phyloP scores from a whole-genome alignment of 2,797 vertebrate genomes.

The Chanos chanos region DNA sequence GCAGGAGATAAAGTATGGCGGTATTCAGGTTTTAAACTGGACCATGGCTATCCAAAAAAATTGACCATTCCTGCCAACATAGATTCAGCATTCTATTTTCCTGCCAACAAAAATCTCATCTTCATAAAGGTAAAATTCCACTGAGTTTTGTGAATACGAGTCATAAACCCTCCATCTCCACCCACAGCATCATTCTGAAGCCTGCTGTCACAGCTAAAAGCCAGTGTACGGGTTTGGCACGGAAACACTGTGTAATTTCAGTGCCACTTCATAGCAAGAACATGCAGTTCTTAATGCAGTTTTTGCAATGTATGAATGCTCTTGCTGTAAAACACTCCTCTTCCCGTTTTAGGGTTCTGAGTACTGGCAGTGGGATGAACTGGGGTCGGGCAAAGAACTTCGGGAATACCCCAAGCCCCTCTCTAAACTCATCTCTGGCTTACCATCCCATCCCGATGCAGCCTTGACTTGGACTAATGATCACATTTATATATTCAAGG shows the following conservation, averaged over 20 bases:
- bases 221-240: no score
- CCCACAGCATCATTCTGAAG: no score
- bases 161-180: neutral
- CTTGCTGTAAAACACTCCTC: neutral
- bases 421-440: constrained; percentile 63
- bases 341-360: constrained; percentile 65
- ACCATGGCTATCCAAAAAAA: constrained; percentile 72
- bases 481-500: constrained; percentile 75
- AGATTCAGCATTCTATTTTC: constrained; percentile 76
- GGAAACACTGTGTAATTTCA: no score
- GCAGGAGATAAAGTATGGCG: constrained; percentile 77
- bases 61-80: constrained; percentile 69
- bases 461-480: constrained; percentile 71
- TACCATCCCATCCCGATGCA: constrained; percentile 64
- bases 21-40: constrained; percentile 73
- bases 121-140: constrained; percentile 74
- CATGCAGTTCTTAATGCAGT: no score
- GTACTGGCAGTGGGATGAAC: constrained; percentile 84
- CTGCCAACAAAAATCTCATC: constrained; percentile 68
- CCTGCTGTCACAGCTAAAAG: no score
- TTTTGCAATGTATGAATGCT: neutral
- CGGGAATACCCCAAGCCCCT: constrained; percentile 67
- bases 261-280: no score
- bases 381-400: constrained; percentile 59
- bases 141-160: neutral